Evolutionary conservation across 2,797 vertebrate species (phyloP).

Genomic region (Pseudotriccus pelzelni): DNA sequence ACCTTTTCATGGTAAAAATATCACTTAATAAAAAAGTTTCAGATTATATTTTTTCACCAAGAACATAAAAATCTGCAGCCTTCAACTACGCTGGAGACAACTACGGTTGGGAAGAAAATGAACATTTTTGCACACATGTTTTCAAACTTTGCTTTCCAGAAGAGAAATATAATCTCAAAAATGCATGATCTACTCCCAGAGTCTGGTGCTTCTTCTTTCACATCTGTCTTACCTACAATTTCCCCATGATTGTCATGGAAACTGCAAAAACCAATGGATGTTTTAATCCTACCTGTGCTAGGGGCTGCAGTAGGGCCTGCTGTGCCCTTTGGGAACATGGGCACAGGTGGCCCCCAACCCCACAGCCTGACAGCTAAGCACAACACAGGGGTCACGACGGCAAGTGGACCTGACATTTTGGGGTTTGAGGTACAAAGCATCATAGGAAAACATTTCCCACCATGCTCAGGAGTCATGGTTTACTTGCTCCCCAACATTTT

Average conservation of each 20-base stretch:
- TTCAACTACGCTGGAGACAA: not conserved
- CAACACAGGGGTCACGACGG: not conserved
- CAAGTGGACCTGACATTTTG: not conserved
- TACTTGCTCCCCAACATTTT: not conserved
- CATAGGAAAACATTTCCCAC: not conserved
- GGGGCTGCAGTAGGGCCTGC: not conserved
- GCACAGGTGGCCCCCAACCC: not conserved
- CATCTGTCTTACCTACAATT: not conserved
- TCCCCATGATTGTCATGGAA: not conserved
- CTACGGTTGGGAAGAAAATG: not conserved
- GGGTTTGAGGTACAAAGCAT: not conserved
- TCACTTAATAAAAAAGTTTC: not conserved
- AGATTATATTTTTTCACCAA: not conserved
- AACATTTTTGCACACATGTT: not conserved
- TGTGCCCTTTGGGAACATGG: not conserved
- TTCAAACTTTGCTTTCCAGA: not conserved
- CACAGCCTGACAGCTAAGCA: not conserved
- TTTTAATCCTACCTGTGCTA: not conserved
- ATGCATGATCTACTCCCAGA: not conserved
- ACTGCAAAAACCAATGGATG: not conserved
- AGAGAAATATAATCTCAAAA: not conserved
- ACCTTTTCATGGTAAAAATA: not conserved
- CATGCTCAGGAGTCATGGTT: fast-evolving
- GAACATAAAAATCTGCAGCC: not conserved
- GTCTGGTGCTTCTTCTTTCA: not conserved